phyloP scores from a whole-genome alignment of 2,888 invertebrate genomes.

The Strigamia maritima region DNA sequence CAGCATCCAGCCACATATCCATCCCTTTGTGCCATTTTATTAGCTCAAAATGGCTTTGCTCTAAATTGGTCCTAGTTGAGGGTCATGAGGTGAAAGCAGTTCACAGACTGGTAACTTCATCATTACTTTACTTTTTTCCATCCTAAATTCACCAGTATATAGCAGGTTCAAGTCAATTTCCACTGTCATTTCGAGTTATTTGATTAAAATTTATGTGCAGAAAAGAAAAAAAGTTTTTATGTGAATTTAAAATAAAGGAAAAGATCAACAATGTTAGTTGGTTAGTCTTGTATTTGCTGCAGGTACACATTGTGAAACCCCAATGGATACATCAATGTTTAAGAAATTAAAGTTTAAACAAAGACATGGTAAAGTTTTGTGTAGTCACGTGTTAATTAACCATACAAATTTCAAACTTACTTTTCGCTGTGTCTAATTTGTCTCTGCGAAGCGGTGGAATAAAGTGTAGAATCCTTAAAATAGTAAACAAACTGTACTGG shows the following conservation, averaged over 20 bases:
- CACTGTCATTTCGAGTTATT: not conserved
- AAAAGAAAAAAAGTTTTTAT: not conserved
- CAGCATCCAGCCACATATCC: not conserved
- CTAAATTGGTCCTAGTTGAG: conserved; percentile 6
- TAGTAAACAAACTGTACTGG: no score
- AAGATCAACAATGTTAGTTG: not conserved
- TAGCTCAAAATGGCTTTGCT: conserved; percentile 19
- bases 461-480: no score
- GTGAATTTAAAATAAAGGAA: not conserved
- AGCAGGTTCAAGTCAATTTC: not conserved
- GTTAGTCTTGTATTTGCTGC: no score
- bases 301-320: no score
- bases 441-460: no score
- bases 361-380: no score
- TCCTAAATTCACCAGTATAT: not conserved
- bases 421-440: no score
- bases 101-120: not conserved
- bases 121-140: not conserved
- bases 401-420: no score
- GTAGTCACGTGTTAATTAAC: no score
- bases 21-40: conserved; percentile 8
- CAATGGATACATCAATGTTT: no score
- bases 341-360: no score
- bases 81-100: conserved; percentile 10
- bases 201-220: not conserved